Base-by-base conservation (phyloP, 2,797 vertebrate species). In the Odontamblyopus lacepedii region DNA sequence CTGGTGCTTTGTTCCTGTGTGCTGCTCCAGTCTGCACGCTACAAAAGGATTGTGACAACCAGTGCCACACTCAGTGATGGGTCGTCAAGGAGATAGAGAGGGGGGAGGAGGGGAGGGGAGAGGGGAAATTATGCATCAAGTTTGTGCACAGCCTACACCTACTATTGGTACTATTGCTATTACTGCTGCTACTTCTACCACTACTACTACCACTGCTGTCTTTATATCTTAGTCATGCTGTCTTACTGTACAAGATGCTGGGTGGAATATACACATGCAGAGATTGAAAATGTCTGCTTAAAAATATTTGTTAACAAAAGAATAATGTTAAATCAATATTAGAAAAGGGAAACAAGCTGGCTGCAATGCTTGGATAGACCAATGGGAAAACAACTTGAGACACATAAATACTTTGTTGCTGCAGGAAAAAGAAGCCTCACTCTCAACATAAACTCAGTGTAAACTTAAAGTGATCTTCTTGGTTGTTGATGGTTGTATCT, bases 21-120 rank as follows among this genome's bases (percentile, higher is more conserved):
- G 48, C 51, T 71, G 30, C n/a, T 6, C 63, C 56, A 2, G 71
- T 72, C 67, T 65, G 29, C 15, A 69, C 59, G 15, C 60, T 44
- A 65, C 63, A 65, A 65, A 44, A 65, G 48, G 75, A 76, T 69
- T 78, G 73, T 68, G 71, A 61, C 35, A 60, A 61, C 71, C 65
- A 1, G 51, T 75, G 15, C 69, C 67, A 70, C 71, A 73, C 72
- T 78, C 74, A 12, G 67, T 60, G 61, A 78, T 69, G 61, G 56
- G 69, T 73, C 75, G 23, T 78, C 79, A 69, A 30, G 69, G 53
- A 63, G 73, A 68, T 65, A 61, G 57, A 57, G 61, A 55, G 18
- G 18, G 8, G 53, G 7, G 1, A n/a, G 1, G 19, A 23, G n/a
- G 53, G 4, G n/a, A 26, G 6, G 6, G 1, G n/a, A 56, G 51